Percentiles rank a stretch among this genome's conserved stretches.
phyloP scores from a whole-genome alignment of 2,113 vertebrate genomes.

The Marmota monax region DNA sequence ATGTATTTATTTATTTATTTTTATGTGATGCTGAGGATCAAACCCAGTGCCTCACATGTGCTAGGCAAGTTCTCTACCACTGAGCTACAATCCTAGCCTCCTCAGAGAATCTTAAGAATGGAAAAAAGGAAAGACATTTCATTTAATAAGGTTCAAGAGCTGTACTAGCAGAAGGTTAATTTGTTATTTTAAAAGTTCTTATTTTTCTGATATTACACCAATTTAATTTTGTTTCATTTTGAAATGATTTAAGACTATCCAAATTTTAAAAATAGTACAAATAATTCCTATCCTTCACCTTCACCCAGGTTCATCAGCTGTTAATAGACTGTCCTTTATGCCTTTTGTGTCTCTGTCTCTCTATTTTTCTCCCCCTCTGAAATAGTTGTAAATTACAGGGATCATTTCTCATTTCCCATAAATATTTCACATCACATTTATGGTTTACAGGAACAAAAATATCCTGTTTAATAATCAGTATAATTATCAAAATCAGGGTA shows the following conservation, averaged over 20 bases:
- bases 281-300: not conserved
- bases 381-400: conserved; percentile 30
- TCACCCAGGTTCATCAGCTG: not conserved
- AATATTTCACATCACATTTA: conserved; percentile 31
- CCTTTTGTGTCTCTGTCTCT: not conserved
- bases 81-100: no score
- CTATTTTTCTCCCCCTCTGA: not conserved
- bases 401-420: not conserved
- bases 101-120: not conserved
- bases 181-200: conserved; percentile 7
- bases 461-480: conserved; percentile 29
- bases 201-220: not conserved
- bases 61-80: no score
- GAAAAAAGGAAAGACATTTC: not conserved
- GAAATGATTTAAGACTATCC: conserved; percentile 13
- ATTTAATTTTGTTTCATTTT: not conserved
- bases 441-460: conserved; percentile 49
- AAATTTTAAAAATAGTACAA: conserved; percentile 15
- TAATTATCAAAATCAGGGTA: conserved; percentile 55
- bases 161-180: not conserved
- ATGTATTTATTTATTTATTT: no score
- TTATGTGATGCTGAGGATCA: no score
- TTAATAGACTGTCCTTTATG: not conserved
- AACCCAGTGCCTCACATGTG: no score
- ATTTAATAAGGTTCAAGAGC: conserved; percentile 4